These are phyloP conservation scores for Galleria mellonella DNA, from an alignment of 1,140 invertebrate genomes.

Conservation along the genomic window DNA sequence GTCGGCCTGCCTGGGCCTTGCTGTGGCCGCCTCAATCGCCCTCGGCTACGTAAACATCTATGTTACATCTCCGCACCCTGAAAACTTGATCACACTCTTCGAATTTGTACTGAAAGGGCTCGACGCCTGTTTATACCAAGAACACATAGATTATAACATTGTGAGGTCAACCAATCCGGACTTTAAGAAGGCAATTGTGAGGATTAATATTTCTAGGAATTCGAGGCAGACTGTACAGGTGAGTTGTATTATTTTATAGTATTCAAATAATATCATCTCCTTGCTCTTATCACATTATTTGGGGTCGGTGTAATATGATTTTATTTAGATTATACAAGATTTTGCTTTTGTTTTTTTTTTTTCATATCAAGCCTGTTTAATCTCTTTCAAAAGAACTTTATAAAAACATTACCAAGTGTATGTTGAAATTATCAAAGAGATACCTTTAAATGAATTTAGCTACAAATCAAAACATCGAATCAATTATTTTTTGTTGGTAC, in stretches of 20 bases:
- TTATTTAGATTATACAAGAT: too few species aligned
- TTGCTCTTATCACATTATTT: too few species aligned
- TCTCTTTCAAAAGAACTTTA: too few species aligned
- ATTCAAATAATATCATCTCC: too few species aligned
- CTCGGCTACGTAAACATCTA: constrained; percentile 98
- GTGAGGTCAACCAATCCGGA: constrained; percentile 97
- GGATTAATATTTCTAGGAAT: constrained; percentile 93
- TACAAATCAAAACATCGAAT: too few species aligned
- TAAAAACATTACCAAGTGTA: too few species aligned
- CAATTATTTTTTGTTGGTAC: too few species aligned
- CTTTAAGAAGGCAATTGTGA: constrained; percentile 96
- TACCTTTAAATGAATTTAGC: too few species aligned
- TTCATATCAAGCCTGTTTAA: too few species aligned
- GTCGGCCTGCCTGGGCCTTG: constrained; percentile 97
- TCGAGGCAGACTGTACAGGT: constrained; percentile 98
- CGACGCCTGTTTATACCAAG: constrained; percentile 95
- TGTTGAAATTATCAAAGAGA: too few species aligned
- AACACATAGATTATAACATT: constrained; percentile 97
- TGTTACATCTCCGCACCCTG: constrained; percentile 97
- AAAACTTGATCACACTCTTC: constrained; percentile 98
- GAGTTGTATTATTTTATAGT: constrained; percentile 12
- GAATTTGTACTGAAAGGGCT: constrained; percentile 98
- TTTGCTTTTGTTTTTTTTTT: too few species aligned
- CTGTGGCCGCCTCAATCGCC: constrained; percentile 89
- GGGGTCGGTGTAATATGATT: too few species aligned